Evolutionary conservation across 2,797 vertebrate genomes (phyloP).

Genomic region (Rhincodon typus): DNA sequence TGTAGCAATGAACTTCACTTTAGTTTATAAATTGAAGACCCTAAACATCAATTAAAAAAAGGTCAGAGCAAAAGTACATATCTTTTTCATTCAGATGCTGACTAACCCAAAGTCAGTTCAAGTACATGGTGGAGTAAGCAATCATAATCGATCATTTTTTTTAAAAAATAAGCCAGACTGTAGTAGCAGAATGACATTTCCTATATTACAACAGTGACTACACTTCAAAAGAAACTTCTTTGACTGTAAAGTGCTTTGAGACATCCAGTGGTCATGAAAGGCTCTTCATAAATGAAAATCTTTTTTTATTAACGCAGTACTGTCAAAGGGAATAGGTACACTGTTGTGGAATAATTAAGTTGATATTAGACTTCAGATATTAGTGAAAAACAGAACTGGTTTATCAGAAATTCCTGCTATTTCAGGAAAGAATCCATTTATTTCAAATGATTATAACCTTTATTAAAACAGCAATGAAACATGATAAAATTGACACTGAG

Average conservation of each 20-base stretch:
- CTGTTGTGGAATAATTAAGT: background rate
- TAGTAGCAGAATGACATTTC: background rate
- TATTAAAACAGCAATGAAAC: slow-evolving; percentile 9
- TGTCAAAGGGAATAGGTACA: background rate
- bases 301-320: background rate
- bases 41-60: background rate
- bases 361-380: background rate
- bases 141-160: background rate
- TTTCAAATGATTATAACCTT: background rate
- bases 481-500: background rate
- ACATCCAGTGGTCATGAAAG: background rate
- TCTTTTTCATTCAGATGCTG: background rate
- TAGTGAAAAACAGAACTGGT: background rate
- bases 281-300: background rate
- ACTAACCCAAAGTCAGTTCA: background rate
- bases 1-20: background rate
- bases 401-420: background rate
- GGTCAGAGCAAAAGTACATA: too few relatives aligned
- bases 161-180: too few relatives aligned
- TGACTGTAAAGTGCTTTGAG: background rate
- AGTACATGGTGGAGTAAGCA: background rate
- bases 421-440: background rate
- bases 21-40: background rate
- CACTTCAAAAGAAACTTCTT: background rate
- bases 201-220: background rate